Evolutionary conservation across 23 tunicate genomes (phyloP).

Genomic region (Ascidia mentula): DNA sequence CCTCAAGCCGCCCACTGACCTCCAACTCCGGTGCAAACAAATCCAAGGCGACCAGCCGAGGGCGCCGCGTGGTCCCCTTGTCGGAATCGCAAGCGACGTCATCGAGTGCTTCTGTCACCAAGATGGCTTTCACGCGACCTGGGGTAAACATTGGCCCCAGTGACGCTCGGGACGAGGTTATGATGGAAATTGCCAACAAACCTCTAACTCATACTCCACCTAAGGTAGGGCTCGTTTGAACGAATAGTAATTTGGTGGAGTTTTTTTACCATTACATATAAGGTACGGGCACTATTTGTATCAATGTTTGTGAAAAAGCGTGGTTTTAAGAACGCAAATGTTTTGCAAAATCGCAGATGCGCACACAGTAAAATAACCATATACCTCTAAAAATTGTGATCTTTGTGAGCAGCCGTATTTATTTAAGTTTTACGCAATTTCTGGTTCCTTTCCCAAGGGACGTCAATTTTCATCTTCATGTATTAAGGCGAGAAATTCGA

Average conservation of each 20-base stretch:
- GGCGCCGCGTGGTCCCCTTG: constrained; percentile 5
- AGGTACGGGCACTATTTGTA: no score
- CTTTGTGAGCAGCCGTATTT: no score
- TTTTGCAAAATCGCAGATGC: no score
- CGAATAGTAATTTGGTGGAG: no score
- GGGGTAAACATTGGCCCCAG: constrained; percentile 60
- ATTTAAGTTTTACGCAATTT: no score
- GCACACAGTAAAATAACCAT: no score
- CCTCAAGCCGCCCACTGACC: constrained; percentile 51
- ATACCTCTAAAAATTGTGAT: no score
- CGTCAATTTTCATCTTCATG: not conserved
- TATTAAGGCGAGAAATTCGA: constrained; percentile 13
- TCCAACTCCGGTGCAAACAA: constrained; percentile 36
- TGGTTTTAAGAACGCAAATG: no score
- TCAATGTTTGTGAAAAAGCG: no score
- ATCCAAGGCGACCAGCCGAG: not conserved
- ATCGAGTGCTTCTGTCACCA: constrained; percentile 51
- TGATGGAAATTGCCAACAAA: constrained; percentile 76
- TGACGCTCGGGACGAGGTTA: constrained; percentile 80
- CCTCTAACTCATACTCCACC: constrained; percentile 49
- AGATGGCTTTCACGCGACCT: constrained; percentile 73
- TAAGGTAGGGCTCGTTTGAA: no score
- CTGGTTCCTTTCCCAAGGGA: not conserved
- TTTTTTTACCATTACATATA: no score
- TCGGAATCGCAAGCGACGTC: constrained; percentile 21